phyloP scores from a whole-genome alignment of 2,113 vertebrate genomes.

The Limnothrissa miodon region DNA sequence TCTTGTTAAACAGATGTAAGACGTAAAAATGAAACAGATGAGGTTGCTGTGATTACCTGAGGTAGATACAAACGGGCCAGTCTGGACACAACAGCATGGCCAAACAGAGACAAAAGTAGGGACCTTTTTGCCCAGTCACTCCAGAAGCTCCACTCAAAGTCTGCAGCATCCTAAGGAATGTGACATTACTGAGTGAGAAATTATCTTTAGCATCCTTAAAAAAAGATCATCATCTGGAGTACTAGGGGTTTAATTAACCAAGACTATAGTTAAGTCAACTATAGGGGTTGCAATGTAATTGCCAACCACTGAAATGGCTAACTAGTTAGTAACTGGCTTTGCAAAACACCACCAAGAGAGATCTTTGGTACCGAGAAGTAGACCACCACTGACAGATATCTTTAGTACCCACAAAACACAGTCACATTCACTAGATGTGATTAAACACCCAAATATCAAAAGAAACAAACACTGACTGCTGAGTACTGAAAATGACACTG shows the following conservation, averaged over 20 bases:
- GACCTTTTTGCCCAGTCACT: constrained; percentile 82
- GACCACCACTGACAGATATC: background rate
- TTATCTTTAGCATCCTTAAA: background rate
- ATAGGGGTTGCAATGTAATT: too few relatives aligned
- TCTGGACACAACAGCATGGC: constrained; percentile 80
- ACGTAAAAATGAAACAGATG: background rate
- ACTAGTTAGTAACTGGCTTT: too few relatives aligned
- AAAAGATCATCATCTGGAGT: background rate
- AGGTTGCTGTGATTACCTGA: constrained; percentile 70
- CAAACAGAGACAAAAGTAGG: constrained; percentile 81
- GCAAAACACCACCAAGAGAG: too few relatives aligned
- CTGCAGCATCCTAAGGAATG: constrained; percentile 78
- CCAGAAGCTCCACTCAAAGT: constrained; percentile 98
- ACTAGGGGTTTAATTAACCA: too few relatives aligned
- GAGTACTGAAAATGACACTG: too few relatives aligned
- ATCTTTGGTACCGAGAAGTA: background rate
- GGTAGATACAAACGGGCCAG: constrained; percentile 65
- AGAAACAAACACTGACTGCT: too few relatives aligned
- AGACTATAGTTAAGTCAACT: too few relatives aligned
- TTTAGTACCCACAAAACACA: too few relatives aligned
- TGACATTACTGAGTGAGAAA: background rate
- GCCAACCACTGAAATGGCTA: too few relatives aligned
- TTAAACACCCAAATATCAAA: too few relatives aligned
- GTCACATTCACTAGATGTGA: too few relatives aligned
- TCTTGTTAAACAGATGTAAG: too few relatives aligned